Conservation (phyloP, 1,140 invertebrate species). For the Drosophila rhopaloa region DNA sequence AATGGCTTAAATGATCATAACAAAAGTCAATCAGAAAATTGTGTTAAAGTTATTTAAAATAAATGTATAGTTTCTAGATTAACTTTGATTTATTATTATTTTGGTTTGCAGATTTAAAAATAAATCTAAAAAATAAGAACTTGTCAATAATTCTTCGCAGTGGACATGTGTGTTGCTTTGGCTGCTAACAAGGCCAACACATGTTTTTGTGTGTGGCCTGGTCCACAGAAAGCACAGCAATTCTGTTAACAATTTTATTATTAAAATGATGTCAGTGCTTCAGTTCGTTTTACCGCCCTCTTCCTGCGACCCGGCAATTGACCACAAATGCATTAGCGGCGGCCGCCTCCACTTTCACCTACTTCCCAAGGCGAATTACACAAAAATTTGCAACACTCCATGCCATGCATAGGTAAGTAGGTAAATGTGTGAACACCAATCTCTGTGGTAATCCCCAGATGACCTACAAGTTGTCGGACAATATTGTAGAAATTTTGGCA, state of each 20-base stretch:
- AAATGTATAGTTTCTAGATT: too few relatives aligned
- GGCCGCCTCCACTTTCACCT: slow-evolving; percentile 8
- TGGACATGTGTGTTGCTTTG: slow-evolving; percentile 28
- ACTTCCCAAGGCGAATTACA: slow-evolving; percentile 36
- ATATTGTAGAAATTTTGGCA: slow-evolving; percentile 5
- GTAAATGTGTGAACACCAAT: slow-evolving; percentile 31
- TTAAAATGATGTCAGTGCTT: slow-evolving; percentile 66
- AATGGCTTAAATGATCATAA: too few relatives aligned
- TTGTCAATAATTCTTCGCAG: slow-evolving; percentile 1
- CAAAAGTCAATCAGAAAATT: too few relatives aligned
- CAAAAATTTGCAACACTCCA: slow-evolving; percentile 38
- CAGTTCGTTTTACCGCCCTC: slow-evolving; percentile 19
- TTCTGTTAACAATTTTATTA: slow-evolving; percentile 83
- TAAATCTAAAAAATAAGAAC: neutral
- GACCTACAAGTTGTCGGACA: slow-evolving; percentile 47
- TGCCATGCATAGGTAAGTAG: slow-evolving; percentile 42
- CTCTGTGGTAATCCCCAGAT: slow-evolving; percentile 32
- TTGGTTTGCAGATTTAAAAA: neutral
- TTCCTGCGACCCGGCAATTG: slow-evolving; percentile 48
- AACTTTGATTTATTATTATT: too few relatives aligned
- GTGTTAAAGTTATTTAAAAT: too few relatives aligned
- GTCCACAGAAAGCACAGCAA: slow-evolving; percentile 69
- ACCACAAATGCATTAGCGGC: slow-evolving; percentile 75
- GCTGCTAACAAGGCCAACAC: slow-evolving; percentile 73
- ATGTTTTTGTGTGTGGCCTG: slow-evolving; percentile 63